Evolutionary conservation across 2,888 invertebrate species (phyloP).

Genomic region (Drosophila robusta): DNA sequence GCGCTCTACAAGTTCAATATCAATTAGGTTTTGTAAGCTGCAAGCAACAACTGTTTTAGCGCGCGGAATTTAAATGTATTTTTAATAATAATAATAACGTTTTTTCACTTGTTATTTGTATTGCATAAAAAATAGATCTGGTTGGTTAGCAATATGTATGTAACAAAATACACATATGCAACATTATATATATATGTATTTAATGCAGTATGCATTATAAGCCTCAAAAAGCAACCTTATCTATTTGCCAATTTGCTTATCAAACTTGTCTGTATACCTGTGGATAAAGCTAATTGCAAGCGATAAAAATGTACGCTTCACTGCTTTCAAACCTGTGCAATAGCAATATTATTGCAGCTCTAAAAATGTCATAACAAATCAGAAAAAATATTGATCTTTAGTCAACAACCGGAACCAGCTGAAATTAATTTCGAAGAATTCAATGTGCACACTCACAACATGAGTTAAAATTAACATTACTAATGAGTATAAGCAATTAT

Average conservation of each 20-base stretch:
- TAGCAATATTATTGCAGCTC: not conserved
- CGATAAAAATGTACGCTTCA: not conserved
- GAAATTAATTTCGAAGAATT: not conserved
- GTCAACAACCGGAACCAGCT: not conserved
- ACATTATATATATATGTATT: no score
- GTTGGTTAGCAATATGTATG: no score
- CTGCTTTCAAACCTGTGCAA: not conserved
- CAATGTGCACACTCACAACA: not conserved
- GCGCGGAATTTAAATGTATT: not conserved
- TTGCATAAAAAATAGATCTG: no score
- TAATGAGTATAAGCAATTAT: slow-evolving; percentile 21
- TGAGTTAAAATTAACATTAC: not conserved
- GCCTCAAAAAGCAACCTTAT: not conserved
- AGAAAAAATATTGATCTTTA: not conserved
- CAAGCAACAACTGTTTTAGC: not conserved
- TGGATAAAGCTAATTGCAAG: not conserved
- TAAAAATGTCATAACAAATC: not conserved
- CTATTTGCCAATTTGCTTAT: not conserved
- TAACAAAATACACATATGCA: no score
- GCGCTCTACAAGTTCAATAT: not conserved
- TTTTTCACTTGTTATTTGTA: not conserved
- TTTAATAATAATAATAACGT: not conserved
- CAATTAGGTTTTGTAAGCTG: slow-evolving; percentile 19
- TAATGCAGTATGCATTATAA: not conserved
- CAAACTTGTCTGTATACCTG: not conserved